Evolutionary conservation across 2,113 vertebrate genomes (phyloP).

Genomic region (Sphyrna mokarran): DNA sequence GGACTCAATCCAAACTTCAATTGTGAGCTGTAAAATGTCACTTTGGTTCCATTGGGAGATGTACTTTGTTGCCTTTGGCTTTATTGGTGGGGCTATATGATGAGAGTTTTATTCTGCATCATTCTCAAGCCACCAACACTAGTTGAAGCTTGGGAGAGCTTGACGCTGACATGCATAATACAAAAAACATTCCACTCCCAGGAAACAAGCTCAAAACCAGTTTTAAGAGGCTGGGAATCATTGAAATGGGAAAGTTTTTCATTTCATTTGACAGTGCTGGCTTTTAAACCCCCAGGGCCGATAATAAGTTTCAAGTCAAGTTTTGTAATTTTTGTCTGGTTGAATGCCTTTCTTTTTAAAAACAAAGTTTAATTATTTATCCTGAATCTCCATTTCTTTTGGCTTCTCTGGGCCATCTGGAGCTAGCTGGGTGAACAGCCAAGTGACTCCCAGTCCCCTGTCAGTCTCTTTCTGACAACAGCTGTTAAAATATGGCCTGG

Average conservation of each 20-base stretch:
- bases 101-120: not conserved
- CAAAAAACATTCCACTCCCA: conserved; percentile 2
- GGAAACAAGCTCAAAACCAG: not conserved
- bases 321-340: not conserved
- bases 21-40: not conserved
- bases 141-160: not conserved
- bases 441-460: not conserved
- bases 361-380: not conserved
- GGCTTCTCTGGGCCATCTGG: not conserved
- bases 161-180: not conserved
- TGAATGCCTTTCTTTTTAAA: not conserved
- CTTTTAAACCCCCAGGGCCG: not conserved
- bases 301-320: not conserved
- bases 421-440: not conserved
- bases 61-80: not conserved
- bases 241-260: not conserved
- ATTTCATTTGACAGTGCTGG: not conserved
- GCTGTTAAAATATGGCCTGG: not conserved
- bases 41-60: not conserved
- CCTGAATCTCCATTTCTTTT: not conserved
- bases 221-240: not conserved
- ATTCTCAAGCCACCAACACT: not conserved
- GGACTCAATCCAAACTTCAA: not conserved
- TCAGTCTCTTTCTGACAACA: not conserved
- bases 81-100: not conserved